phyloP scores from a whole-genome alignment of 2,113 vertebrate genomes.

The Planiliza haematocheilus region DNA sequence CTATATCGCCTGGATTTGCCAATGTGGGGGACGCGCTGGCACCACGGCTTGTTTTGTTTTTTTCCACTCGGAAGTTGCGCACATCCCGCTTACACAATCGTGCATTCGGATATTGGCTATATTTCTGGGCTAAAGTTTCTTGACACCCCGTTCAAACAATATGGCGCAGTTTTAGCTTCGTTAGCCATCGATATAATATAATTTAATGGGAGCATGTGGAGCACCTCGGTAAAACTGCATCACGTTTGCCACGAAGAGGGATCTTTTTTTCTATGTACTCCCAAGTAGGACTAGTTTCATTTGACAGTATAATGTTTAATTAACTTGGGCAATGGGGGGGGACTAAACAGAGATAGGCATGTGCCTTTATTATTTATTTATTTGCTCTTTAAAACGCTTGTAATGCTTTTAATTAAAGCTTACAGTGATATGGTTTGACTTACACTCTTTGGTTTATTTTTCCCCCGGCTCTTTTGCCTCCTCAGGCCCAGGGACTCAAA shows the following conservation, averaged over 20 bases:
- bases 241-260: conserved; percentile 46
- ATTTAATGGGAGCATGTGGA: not conserved
- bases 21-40: conserved; percentile 3
- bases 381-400: too few relatives aligned
- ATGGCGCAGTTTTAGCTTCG: not conserved
- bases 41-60: not conserved
- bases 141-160: not conserved
- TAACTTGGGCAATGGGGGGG: too few relatives aligned
- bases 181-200: not conserved
- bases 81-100: not conserved
- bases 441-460: not conserved
- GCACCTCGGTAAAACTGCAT: conserved; percentile 13
- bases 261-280: not conserved
- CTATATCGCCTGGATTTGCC: not conserved
- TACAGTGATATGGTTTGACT: not conserved
- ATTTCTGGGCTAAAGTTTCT: not conserved
- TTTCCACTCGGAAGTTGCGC: accelerated
- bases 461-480: not conserved
- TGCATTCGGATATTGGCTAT: too few relatives aligned
- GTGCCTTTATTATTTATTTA: too few relatives aligned
- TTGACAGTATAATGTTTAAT: not conserved
- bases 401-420: too few relatives aligned
- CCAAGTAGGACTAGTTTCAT: not conserved
- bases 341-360: too few relatives aligned
- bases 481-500: not conserved